Evolutionary conservation across 2,113 vertebrate species (phyloP).

Genomic region (Pheucticus melanocephalus): DNA sequence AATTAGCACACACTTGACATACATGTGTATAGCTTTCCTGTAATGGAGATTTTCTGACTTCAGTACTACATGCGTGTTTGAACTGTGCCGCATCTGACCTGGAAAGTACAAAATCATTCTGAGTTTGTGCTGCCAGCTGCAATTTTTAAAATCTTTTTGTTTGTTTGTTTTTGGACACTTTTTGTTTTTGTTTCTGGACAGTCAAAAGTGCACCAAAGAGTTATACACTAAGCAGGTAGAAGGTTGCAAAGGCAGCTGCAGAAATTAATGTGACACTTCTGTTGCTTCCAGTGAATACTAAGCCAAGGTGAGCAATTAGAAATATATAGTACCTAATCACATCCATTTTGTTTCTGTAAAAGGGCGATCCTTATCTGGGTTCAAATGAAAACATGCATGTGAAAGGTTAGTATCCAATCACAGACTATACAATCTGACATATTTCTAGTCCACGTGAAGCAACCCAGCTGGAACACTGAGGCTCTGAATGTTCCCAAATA

Average conservation of each 20-base stretch:
- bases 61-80: not conserved
- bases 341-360: not conserved
- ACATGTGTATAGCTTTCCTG: not conserved
- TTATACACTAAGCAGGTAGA: not conserved
- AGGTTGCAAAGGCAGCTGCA: not conserved
- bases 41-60: not conserved
- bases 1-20: not conserved
- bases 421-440: not conserved
- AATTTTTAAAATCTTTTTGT: not conserved
- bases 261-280: not conserved
- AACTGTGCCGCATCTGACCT: not conserved
- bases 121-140: not conserved
- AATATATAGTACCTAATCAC: not conserved
- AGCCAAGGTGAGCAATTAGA: not conserved
- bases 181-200: not conserved
- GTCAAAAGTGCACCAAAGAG: not conserved
- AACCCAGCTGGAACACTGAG: not conserved
- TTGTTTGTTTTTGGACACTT: not conserved
- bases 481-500: not conserved
- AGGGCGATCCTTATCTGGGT: not conserved
- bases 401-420: constrained; percentile 1
- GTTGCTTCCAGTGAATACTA: not conserved
- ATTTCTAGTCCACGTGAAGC: not conserved
- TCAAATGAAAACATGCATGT: constrained; percentile 19
- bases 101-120: not conserved